Base-by-base conservation (phyloP, 2,797 vertebrate species). In the Platyrinchus mystaceus region DNA sequence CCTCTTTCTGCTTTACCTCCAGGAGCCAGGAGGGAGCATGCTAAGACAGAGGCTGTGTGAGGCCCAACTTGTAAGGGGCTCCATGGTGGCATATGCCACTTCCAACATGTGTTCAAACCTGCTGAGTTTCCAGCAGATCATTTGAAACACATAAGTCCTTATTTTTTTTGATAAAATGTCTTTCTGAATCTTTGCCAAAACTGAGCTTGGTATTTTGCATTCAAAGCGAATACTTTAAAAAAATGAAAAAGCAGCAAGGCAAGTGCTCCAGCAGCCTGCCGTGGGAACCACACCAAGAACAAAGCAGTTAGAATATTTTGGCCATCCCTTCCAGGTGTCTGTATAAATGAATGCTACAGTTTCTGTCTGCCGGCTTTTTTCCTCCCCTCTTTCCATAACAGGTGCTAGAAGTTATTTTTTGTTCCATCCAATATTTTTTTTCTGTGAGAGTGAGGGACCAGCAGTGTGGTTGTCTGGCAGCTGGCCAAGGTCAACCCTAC, bases 171-270 rank as follows among this genome's bases (percentile, higher is more conserved):
- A 74, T 89, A 89, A 84, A 96, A 90, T 84, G 59, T 79, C 81
- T 84, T 92, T 96, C 91, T 91, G 41, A 94, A 56, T 9, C 37
- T 74, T 93, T 95, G 63, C 82, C 80, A 95, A 95, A 94, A 39
- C 3, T 13, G 34, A 87, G 9, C 16, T 43, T 4, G 1, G 4
- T 27, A 43, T 93, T 93, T 94, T 96, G 77, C 88, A 85, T 91
- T 87, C 73, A 95, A 89, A 95, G 10, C 36, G 83, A 91, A 23
- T 82, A 90, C 84, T 96, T 94, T 79, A 92, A 96, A 92, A 96
- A 95, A 96, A 91, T 53, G 22, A 47, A 74, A 64, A 80, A 95
- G 68, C 53, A 88, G 24, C 73, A 84, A 67, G 64, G n/a, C 23
- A 84, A 81, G 36, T 62, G 5, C 9, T 87, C 34, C 63, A 53